phyloP scores from a whole-genome alignment of 2,113 vertebrate species.

The Pachyramphus minor region DNA sequence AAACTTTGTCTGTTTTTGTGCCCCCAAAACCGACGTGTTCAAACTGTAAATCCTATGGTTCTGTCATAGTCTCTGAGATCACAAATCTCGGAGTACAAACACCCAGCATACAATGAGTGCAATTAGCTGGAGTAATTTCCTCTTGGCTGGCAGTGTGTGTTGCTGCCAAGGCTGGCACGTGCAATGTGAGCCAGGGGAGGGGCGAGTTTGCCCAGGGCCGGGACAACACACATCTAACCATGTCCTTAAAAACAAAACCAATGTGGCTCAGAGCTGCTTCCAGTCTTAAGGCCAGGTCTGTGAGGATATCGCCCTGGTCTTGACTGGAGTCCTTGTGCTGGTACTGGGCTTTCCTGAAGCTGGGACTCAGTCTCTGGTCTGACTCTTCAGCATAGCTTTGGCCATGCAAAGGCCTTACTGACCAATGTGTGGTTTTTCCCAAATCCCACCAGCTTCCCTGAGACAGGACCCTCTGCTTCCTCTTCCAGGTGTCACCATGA shows the following conservation, averaged over 20 bases:
- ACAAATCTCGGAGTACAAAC: not conserved
- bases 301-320: accelerated
- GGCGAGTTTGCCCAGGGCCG: not conserved
- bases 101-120: not conserved
- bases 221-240: not conserved
- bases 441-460: not conserved
- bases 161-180: not conserved
- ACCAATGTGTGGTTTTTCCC: accelerated
- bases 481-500: conserved; percentile 92
- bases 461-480: not conserved
- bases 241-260: not conserved
- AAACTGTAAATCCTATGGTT: not conserved
- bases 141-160: not conserved
- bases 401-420: not conserved
- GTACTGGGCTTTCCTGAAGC: not conserved
- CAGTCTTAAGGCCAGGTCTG: not conserved
- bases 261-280: not conserved
- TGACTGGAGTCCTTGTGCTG: not conserved
- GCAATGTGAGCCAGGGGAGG: not conserved
- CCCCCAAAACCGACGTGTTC: not conserved
- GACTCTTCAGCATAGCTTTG: accelerated
- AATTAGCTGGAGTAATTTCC: not conserved
- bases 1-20: not conserved
- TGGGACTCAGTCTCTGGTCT: accelerated
- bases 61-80: not conserved